These are phyloP conservation scores for Ornithoptera priamus DNA, from an alignment of 2,888 invertebrate genomes.

Conservation along the genomic window DNA sequence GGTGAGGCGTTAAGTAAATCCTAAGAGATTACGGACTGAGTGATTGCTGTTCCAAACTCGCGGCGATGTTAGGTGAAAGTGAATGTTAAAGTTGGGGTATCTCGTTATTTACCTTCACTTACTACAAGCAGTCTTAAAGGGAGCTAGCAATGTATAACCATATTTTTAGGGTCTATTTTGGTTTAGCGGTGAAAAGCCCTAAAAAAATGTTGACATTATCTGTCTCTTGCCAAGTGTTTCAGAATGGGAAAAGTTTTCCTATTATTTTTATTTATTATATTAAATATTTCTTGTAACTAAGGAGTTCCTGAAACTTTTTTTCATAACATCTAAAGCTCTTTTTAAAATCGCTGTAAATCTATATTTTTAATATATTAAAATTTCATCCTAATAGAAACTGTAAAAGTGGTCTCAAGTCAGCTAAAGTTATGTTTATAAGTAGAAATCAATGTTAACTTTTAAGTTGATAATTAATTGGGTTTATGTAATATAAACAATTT, in stretches of 20 bases:
- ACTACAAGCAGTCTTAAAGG: slow-evolving; percentile 26
- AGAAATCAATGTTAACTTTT: too few relatives aligned
- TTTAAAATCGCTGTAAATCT: too few relatives aligned
- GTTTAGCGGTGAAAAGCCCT: slow-evolving; percentile 31
- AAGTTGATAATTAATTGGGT: too few relatives aligned
- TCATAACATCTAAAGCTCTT: neutral
- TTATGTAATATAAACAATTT: too few relatives aligned
- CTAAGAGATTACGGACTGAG: slow-evolving; percentile 77
- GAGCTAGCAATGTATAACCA: slow-evolving; percentile 39
- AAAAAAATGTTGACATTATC: slow-evolving; percentile 55
- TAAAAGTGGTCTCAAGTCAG: too few relatives aligned
- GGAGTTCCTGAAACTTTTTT: neutral
- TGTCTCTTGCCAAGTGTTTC: slow-evolving; percentile 55
- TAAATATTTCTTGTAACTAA: slow-evolving; percentile 38
- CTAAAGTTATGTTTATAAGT: too few relatives aligned
- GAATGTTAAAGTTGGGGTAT: slow-evolving; percentile 63
- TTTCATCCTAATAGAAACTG: too few relatives aligned
- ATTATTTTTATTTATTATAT: slow-evolving; percentile 77
- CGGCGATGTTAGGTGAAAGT: slow-evolving; percentile 57
- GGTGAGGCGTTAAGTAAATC: slow-evolving; percentile 60
- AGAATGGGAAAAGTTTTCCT: slow-evolving; percentile 76
- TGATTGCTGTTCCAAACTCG: slow-evolving; percentile 75
- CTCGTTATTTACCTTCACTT: slow-evolving; percentile 59
- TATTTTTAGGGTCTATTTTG: slow-evolving; percentile 42
- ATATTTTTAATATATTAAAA: too few relatives aligned